Conservation (phyloP, 1,140 invertebrate species). For the Euglossa dilemma region DNA sequence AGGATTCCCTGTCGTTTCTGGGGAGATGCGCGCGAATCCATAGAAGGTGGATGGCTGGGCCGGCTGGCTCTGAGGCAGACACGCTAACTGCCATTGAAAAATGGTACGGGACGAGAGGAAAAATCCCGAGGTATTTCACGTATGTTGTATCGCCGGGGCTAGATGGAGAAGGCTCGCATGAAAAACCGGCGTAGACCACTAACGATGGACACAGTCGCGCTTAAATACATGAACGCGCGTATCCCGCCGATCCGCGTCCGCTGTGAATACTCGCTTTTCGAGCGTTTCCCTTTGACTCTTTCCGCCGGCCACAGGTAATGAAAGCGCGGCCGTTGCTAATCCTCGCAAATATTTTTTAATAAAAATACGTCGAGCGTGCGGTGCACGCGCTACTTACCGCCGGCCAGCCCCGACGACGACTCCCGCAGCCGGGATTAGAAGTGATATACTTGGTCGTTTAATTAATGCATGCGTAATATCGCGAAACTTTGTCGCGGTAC, state of each 20-base stretch:
- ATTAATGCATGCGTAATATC: slow-evolving; percentile 36
- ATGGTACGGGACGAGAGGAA: slow-evolving; percentile 16
- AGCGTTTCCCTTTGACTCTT: slow-evolving; percentile 37
- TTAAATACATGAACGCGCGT: slow-evolving; percentile 41
- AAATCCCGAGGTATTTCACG: slow-evolving; percentile 13
- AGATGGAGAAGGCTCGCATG: slow-evolving; percentile 20
- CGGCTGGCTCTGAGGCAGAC: background rate
- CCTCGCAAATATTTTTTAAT: slow-evolving; percentile 62
- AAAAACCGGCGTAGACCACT: slow-evolving; percentile 35
- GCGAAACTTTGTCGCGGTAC: slow-evolving; percentile 4
- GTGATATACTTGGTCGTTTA: slow-evolving; percentile 30
- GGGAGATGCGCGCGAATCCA: background rate
- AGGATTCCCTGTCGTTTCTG: background rate
- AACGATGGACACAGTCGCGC: slow-evolving; percentile 52
- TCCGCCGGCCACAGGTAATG: slow-evolving; percentile 49
- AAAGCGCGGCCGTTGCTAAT: slow-evolving; percentile 50
- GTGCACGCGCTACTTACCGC: slow-evolving; percentile 24
- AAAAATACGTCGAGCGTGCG: slow-evolving; percentile 46
- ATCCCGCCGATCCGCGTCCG: slow-evolving; percentile 16
- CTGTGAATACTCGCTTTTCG: slow-evolving; percentile 41
- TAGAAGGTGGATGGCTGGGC: too few relatives aligned
- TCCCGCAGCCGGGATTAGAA: slow-evolving; percentile 25
- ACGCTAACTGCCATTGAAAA: slow-evolving; percentile 50
- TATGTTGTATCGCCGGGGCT: slow-evolving; percentile 13
- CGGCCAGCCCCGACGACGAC: background rate